Evolutionary conservation across 2,113 vertebrate species (phyloP).

Genomic region (Anguilla rostrata): DNA sequence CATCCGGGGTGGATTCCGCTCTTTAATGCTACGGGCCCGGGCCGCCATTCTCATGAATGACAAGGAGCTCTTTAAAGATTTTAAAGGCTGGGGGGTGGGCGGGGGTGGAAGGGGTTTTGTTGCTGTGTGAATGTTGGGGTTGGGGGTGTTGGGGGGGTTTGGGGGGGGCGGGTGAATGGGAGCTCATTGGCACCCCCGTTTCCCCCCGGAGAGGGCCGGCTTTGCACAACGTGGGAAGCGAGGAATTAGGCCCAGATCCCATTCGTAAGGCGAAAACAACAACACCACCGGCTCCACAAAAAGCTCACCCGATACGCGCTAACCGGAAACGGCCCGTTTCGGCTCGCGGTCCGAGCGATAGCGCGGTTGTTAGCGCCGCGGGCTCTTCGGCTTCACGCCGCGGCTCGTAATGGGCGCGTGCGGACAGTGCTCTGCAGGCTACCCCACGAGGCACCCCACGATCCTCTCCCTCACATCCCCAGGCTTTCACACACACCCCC

Average conservation of each 20-base stretch:
- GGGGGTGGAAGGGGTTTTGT: constrained; percentile 46
- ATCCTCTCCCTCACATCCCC: too few species aligned
- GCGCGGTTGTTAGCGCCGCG: background rate
- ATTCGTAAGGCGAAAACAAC: constrained; percentile 12
- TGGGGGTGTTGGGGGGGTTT: constrained; percentile 42
- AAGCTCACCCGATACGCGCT: too few species aligned
- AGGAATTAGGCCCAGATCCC: constrained; percentile 51
- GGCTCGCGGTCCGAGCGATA: too few species aligned
- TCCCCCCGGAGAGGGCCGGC: constrained; percentile 41
- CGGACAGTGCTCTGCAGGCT: too few species aligned
- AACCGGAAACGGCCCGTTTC: background rate
- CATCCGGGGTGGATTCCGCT: background rate
- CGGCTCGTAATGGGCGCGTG: too few species aligned
- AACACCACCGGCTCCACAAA: background rate
- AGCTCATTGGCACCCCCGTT: constrained; percentile 38
- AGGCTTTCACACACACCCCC: too few species aligned
- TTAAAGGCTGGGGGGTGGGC: constrained; percentile 42
- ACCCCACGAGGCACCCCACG: too few species aligned
- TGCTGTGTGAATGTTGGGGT: constrained; percentile 28
- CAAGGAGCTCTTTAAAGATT: constrained; percentile 61
- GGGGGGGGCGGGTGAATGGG: constrained; percentile 47
- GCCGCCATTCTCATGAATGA: constrained; percentile 56
- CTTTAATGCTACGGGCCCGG: background rate
- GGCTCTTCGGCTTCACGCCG: too few species aligned
- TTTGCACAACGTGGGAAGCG: constrained; percentile 51